phyloP scores from a whole-genome alignment of 2,888 invertebrate species.

The Leucophora obtusa region DNA sequence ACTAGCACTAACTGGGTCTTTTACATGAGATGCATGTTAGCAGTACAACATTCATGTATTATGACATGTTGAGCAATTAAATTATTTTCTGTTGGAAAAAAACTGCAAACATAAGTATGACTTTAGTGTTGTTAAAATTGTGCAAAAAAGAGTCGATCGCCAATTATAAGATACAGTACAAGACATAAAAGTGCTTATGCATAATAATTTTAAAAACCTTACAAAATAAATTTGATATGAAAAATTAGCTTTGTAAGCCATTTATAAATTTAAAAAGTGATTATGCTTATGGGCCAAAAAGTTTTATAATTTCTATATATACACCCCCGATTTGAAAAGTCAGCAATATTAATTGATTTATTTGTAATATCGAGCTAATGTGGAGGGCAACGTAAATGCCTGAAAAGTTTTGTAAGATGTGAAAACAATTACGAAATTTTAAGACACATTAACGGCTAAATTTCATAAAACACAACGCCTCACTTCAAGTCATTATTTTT shows the following conservation, averaged over 20 bases:
- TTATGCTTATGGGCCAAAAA: too few species aligned
- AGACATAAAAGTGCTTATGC: too few species aligned
- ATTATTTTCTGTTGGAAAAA: constrained; percentile 66
- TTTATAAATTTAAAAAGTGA: too few species aligned
- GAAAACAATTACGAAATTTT: not conserved
- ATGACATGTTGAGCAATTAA: constrained; percentile 72
- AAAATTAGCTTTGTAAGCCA: too few species aligned
- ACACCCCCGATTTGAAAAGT: constrained; percentile 49
- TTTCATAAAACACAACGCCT: too few species aligned
- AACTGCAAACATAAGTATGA: not conserved
- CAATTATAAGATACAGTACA: constrained; percentile 41
- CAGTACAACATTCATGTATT: constrained; percentile 50
- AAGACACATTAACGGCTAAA: too few species aligned
- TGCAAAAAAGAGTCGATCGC: constrained; percentile 25
- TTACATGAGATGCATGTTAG: constrained; percentile 18
- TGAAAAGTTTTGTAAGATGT: not conserved
- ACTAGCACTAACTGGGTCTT: constrained; percentile 16
- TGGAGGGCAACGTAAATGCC: not conserved
- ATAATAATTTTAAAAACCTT: too few species aligned
- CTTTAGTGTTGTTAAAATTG: constrained; percentile 2
- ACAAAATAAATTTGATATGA: too few species aligned
- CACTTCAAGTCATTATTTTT: too few species aligned
- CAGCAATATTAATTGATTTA: constrained; percentile 52
- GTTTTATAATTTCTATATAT: constrained; percentile 52
- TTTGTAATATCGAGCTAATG: constrained; percentile 2